Evolutionary conservation across 2,113 vertebrate species (phyloP), one percentile per base, ranked within the genome.

Genomic region (Sphaerodactylus townsendi): DNA sequence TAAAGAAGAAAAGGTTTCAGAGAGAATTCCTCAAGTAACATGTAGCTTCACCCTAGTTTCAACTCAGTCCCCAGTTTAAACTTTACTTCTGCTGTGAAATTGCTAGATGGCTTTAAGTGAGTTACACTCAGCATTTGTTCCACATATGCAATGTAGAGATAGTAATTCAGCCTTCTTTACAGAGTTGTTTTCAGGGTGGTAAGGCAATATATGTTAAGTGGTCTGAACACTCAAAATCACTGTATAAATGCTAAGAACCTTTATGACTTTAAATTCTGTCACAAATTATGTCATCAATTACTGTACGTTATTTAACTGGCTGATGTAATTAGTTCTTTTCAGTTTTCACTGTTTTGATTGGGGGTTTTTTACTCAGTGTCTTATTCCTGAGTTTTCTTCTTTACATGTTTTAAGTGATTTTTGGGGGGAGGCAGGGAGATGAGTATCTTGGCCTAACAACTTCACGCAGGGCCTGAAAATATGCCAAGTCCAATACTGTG

Each of bases 231-330:
- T 33, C 21, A 65, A 44, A n/a, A 56, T 8, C 10, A 56, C 35
- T 53, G 33, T 48, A 10, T 56, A 37, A 25, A n/a, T 76, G 48
- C 48, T 37, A 50, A 56, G 33, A 23, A 9, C 59, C 73, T 86
- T 82, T 73, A 0, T 3, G 90, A 59, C 68, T 79, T 56, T 23
- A 75, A 50, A 53, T 2, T 59, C 83, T 56, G 53, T 86, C 23
- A 46, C 66, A 11, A 10, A 1, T 2, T 48, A n/a, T 83, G 19
- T 77, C 76, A 66, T 28, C 78, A 89, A 84, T 75, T 87, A 72
- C 68, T 59, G 86, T 65, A 17, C 85, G 1, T 62, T 64, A 0
- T 2, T 65, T n/a, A 33, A 65, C 25, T 21, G 62, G 10, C 41
- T 56, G 50, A 33, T n/a, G 15, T 17, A 56, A 48, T 77, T 48